phyloP scores from a whole-genome alignment of 2,113 vertebrate species.

The Chaenocephalus aceratus region DNA sequence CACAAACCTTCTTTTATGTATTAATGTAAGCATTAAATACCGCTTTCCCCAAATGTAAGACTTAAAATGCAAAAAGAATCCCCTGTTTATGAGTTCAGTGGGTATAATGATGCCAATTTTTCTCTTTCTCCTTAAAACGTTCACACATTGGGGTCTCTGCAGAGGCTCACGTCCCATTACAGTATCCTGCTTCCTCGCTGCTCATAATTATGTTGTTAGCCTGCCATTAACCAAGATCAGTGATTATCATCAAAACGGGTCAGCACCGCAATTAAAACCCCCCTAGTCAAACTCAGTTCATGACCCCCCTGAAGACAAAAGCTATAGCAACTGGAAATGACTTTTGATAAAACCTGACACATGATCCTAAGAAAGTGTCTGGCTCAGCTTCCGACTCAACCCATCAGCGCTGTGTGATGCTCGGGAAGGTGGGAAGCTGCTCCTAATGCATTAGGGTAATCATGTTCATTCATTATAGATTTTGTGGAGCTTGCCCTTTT shows the following conservation, averaged over 20 bases:
- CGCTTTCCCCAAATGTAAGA: neutral
- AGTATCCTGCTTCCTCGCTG: constrained; percentile 33
- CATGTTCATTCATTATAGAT: constrained; percentile 39
- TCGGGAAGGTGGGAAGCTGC: constrained; percentile 25
- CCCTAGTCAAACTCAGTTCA: constrained; percentile 16
- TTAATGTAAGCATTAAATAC: neutral
- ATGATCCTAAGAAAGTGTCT: constrained; percentile 3
- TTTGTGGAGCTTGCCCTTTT: constrained; percentile 25
- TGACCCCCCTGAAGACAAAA: neutral
- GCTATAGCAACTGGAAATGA: neutral
- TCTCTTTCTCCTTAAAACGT: no score
- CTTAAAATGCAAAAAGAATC: neutral
- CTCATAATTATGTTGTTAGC: constrained; percentile 61
- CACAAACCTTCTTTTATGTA: neutral
- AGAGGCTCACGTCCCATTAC: constrained; percentile 26
- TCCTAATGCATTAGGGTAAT: constrained; percentile 50
- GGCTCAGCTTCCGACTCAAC: constrained; percentile 24
- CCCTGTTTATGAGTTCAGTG: neutral
- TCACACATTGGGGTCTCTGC: constrained; percentile 21
- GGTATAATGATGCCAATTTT: neutral
- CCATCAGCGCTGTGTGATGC: constrained; percentile 25
- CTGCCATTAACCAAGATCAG: constrained; percentile 38
- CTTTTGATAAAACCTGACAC: constrained; percentile 30
- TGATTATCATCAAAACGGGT: constrained; percentile 40
- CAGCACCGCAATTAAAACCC: constrained; percentile 12